Evolutionary conservation across 2,797 vertebrate species (phyloP).

Genomic region (Brotogeris chrysoptera): DNA sequence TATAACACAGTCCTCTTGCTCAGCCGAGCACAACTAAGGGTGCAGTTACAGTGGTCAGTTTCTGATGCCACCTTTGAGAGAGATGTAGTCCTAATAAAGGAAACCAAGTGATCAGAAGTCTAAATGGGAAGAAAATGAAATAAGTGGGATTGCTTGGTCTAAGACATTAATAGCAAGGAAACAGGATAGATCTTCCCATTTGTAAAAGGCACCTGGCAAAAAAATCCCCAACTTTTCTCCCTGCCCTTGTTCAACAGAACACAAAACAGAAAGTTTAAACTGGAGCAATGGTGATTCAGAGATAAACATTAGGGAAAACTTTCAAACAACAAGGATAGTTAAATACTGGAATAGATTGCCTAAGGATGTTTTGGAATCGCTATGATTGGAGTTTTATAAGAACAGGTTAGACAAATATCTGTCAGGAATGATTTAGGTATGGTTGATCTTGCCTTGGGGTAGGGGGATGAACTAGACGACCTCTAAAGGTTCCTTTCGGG

Average conservation of each 20-base stretch:
- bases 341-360: conserved; percentile 33
- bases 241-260: neutral
- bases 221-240: neutral
- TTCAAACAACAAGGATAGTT: conserved; percentile 40
- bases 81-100: neutral
- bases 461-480: neutral
- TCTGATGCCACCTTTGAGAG: neutral
- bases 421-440: conserved; percentile 67
- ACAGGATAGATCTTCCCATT: neutral
- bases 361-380: conserved; percentile 50
- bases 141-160: neutral
- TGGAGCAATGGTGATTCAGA: neutral
- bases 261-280: neutral
- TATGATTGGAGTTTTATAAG: conserved; percentile 40
- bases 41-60: neutral
- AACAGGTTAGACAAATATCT: conserved; percentile 71
- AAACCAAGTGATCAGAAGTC: neutral
- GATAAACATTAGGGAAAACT: conserved; percentile 36
- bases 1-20: neutral
- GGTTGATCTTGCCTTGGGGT: conserved; percentile 21
- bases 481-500: neutral
- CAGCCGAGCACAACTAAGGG: neutral
- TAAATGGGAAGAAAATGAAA: neutral
- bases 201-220: neutral
- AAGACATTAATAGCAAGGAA: neutral